Conservation (phyloP, 2,797 vertebrate genomes). For the Agapornis canus region DNA sequence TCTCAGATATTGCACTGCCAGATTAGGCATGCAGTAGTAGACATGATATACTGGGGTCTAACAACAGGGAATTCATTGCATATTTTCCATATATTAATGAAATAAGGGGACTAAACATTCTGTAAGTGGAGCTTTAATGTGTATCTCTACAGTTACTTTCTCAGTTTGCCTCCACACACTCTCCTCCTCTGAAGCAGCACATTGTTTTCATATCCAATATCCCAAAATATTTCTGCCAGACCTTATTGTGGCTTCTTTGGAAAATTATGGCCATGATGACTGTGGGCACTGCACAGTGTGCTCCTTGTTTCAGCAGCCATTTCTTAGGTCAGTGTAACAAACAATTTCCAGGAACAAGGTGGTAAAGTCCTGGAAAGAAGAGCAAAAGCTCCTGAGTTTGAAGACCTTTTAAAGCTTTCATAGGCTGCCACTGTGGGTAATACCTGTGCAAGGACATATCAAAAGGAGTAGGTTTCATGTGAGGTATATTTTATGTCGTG, state of each 20-base stretch:
- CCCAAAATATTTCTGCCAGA: neutral
- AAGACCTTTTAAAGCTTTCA: constrained; percentile 32
- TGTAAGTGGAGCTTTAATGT: neutral
- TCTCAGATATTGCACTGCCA: neutral
- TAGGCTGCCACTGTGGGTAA: neutral
- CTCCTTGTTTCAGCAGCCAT: constrained; percentile 40
- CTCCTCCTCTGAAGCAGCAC: neutral
- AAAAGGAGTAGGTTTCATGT: neutral
- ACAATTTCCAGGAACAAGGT: constrained; percentile 34
- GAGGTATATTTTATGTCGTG: neutral
- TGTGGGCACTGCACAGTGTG: neutral
- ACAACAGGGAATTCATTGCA: neutral
- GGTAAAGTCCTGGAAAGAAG: neutral
- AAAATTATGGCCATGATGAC: neutral
- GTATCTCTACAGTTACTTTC: neutral
- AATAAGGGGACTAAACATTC: neutral
- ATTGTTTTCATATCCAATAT: neutral
- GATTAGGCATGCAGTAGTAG: neutral
- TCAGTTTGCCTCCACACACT: neutral
- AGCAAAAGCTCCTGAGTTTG: neutral
- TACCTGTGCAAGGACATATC: neutral
- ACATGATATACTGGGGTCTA: neutral
- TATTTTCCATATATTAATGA: neutral
- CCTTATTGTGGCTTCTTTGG: neutral
- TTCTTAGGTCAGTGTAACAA: constrained; percentile 14